phyloP scores from a whole-genome alignment of 2,888 invertebrate genomes.

The Acanthococcus lagerstroemiae region DNA sequence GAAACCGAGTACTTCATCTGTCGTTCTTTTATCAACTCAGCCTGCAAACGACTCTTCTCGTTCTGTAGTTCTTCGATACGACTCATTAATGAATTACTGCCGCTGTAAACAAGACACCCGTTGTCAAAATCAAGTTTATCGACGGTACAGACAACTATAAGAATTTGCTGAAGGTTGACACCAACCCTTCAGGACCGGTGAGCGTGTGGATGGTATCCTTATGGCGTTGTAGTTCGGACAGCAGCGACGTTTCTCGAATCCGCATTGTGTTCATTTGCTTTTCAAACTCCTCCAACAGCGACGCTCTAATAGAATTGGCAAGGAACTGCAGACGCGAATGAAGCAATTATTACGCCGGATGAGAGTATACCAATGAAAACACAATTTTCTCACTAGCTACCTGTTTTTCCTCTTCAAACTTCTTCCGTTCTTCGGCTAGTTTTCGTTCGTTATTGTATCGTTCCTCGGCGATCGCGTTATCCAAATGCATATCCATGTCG shows the following conservation, averaged over 20 bases:
- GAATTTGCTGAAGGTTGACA: too few relatives aligned
- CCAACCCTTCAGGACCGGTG: slow-evolving; percentile 20
- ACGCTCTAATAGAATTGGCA: slow-evolving; percentile 55
- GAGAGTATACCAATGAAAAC: too few relatives aligned
- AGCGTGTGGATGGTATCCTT: slow-evolving; percentile 22
- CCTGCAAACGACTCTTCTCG: slow-evolving; percentile 13
- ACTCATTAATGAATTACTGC: slow-evolving; percentile 6
- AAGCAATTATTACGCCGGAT: too few relatives aligned
- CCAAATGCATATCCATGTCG: slow-evolving; percentile 53
- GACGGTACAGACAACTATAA: too few relatives aligned
- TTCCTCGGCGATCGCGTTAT: slow-evolving; percentile 46
- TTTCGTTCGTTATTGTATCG: slow-evolving; percentile 40
- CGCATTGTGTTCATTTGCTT: slow-evolving; percentile 55
- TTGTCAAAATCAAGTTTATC: too few relatives aligned
- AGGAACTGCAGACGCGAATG: slow-evolving; percentile 38
- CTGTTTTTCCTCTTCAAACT: not conserved
- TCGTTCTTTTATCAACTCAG: slow-evolving; percentile 21
- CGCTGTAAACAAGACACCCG: too few relatives aligned
- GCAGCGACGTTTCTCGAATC: slow-evolving; percentile 51
- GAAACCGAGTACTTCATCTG: not conserved
- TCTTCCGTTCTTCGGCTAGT: not conserved
- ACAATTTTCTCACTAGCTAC: too few relatives aligned
- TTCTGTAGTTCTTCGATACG: slow-evolving; percentile 21
- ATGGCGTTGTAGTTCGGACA: slow-evolving; percentile 49
- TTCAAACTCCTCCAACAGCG: slow-evolving; percentile 61